Conservation (phyloP, 2,888 invertebrate genomes). For the Actias luna region DNA sequence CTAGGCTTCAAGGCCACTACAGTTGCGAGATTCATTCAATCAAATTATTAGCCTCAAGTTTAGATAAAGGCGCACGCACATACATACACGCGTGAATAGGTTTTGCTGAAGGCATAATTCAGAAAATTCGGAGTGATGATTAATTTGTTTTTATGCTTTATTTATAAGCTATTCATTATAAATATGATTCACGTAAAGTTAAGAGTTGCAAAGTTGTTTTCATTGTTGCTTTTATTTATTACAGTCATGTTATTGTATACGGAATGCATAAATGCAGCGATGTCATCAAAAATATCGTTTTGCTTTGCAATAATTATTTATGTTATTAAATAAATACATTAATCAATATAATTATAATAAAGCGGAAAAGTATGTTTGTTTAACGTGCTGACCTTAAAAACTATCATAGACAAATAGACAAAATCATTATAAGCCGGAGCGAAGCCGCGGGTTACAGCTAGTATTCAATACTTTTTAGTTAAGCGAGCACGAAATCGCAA, state of each 20-base stretch:
- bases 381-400: too few relatives aligned
- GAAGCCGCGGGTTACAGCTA: too few relatives aligned
- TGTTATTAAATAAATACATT: too few relatives aligned
- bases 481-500: too few relatives aligned
- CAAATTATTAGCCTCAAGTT: not conserved
- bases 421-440: too few relatives aligned
- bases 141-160: not conserved
- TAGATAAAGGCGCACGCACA: too few relatives aligned
- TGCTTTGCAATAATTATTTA: not conserved
- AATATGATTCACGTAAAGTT: conserved; percentile 1
- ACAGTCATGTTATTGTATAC: not conserved
- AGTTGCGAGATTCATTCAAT: not conserved
- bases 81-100: too few relatives aligned
- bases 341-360: too few relatives aligned
- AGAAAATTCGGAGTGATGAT: not conserved
- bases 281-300: not conserved
- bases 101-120: not conserved
- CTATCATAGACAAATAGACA: too few relatives aligned
- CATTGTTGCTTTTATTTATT: not conserved
- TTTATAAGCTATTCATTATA: not conserved
- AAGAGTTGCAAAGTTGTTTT: conserved; percentile 1
- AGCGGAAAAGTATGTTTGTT: too few relatives aligned
- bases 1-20: conserved; percentile 16
- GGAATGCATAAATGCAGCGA: not conserved
- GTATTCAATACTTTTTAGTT: too few relatives aligned